Evolutionary conservation across 2,113 vertebrate species (phyloP).

Genomic region (Aplodontia rufa): DNA sequence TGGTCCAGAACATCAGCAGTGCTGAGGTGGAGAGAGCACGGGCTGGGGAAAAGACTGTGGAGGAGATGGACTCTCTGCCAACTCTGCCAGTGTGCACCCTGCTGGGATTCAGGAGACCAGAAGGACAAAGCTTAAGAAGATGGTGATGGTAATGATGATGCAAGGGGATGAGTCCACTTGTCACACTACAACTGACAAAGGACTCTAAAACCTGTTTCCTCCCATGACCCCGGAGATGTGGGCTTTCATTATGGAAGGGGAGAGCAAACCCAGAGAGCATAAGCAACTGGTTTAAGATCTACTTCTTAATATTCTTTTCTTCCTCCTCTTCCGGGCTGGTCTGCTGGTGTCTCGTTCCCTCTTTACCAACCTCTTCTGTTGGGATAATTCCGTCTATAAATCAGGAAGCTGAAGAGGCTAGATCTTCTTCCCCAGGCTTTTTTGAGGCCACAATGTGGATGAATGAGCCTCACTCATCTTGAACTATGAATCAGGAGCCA

Average conservation of each 20-base stretch:
- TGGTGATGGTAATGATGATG: background rate
- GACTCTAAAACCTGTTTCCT: background rate
- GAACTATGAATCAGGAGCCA: background rate
- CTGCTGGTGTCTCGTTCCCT: background rate
- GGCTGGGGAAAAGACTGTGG: background rate
- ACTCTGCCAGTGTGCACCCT: background rate
- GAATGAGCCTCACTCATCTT: too few relatives aligned
- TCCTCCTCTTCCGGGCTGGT: background rate
- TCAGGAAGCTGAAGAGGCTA: background rate
- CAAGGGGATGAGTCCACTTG: background rate
- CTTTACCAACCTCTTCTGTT: background rate
- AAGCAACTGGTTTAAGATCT: background rate
- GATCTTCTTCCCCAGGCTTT: background rate
- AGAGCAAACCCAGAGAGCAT: background rate
- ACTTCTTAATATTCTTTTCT: background rate
- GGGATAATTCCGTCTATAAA: background rate
- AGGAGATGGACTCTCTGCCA: background rate
- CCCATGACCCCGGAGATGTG: background rate
- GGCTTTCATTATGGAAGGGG: background rate
- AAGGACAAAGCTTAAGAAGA: background rate
- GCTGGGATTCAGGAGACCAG: background rate
- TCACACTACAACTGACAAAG: background rate
- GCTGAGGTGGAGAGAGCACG: background rate
- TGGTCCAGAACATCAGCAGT: background rate
- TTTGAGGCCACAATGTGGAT: background rate